Base-by-base conservation (phyloP, 2,113 vertebrate genomes). In the Brevimyrus niger region DNA sequence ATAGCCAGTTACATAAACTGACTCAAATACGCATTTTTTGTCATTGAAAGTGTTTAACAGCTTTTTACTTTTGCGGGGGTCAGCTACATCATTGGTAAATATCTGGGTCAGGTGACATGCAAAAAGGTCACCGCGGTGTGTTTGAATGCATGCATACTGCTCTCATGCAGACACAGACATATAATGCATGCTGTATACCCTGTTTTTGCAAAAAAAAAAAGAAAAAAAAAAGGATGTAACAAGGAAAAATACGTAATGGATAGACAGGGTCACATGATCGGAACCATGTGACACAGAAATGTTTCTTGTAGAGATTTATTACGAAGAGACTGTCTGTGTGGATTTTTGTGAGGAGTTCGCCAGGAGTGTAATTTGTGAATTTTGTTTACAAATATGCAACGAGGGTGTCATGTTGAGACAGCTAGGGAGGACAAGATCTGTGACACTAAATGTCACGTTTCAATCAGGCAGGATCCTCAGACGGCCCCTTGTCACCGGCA, bases 391-490 rank as follows among this genome's bases (percentile, higher is more conserved):
- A 46, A 46, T 42, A 84, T 46, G 19, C 82, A 38, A 47, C 44
- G 3, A 23, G 7, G 42, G 44, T 47, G 44, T 84, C 38, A 10
- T 84, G 42, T 84, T n/a, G 82, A 46, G 17, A 23, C 44, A 46
- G 19, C 82, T 42, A 46, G 23, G 38, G 44, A 23, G 23, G 44
- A 23, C 42, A 19, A 44, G 82, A 84, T 46, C 38, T 46, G 42
- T 84, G 19, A 46, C 82, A 84, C 82, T 80, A 80, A 80, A 80
- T 90, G 86, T 87, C 94, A 93, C 93, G 94, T 92, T 94, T 96
- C 95, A 96, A 94, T 96, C 95, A 94, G 91, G 92, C 92, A 89
- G 91, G 94, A 93, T 92, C 91, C 89, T 89, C 88, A 87, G 88
- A 89, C 55, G 51, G 91, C 91, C 91, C 92, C 85, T 91, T 92